Conservation (phyloP, 2,888 invertebrate species). For the Cosmia trapezina region DNA sequence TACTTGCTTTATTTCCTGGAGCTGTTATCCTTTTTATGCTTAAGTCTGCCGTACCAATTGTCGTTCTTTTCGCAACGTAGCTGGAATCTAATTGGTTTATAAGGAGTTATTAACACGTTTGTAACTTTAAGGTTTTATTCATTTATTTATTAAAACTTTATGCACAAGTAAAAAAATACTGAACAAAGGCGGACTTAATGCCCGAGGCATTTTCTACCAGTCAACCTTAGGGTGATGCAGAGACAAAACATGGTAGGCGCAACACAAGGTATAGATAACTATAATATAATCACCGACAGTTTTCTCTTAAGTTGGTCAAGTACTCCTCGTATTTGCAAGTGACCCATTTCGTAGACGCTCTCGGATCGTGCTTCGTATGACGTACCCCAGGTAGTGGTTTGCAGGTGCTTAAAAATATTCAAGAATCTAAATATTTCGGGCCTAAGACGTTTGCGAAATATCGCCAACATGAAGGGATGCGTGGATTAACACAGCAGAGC, state of each 20-base stretch:
- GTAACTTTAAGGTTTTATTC: not conserved
- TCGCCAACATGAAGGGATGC: not conserved
- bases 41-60: conserved; percentile 15
- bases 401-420: not conserved
- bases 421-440: not conserved
- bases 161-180: no score
- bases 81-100: not conserved
- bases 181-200: no score
- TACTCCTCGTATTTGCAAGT: conserved; percentile 4
- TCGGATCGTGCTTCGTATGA: not conserved
- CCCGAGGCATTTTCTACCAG: no score
- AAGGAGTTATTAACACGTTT: not conserved
- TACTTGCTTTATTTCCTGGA: conserved; percentile 46
- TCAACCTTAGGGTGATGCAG: no score
- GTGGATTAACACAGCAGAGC: not conserved
- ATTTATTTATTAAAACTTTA: not conserved
- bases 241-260: no score
- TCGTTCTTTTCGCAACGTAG: conserved; percentile 14
- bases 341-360: not conserved
- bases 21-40: conserved; percentile 43
- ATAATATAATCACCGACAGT: not conserved
- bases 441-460: not conserved
- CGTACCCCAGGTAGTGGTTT: not conserved
- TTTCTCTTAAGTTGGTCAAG: not conserved
- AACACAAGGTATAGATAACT: no score